These are phyloP conservation scores for Aegotheles bennettii DNA, from an alignment of 2,113 vertebrate genomes.

Conservation along the genomic window DNA sequence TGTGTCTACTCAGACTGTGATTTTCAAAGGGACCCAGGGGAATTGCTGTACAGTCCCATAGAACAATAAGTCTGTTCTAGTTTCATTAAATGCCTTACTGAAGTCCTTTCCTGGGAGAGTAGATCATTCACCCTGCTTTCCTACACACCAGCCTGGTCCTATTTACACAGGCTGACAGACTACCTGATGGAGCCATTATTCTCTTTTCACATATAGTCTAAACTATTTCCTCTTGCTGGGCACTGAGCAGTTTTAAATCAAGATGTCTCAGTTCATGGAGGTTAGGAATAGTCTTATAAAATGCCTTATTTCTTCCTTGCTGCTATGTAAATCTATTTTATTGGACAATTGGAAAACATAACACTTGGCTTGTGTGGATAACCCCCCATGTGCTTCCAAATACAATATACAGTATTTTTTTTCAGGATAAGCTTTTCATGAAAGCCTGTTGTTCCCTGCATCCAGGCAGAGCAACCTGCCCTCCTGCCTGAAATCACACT, in stretches of 20 bases:
- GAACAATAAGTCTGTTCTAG: conserved; percentile 26
- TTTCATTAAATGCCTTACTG: conserved; percentile 27
- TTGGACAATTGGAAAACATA: conserved; percentile 64
- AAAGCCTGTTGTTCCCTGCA: neutral
- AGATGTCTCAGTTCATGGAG: neutral
- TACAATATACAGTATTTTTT: neutral
- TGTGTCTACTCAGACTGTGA: neutral
- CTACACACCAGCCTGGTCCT: neutral
- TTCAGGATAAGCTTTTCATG: conserved; percentile 10
- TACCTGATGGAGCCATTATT: conserved; percentile 62
- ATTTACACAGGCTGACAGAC: conserved; percentile 51
- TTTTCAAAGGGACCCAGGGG: neutral
- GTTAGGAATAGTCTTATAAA: neutral
- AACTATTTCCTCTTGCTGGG: conserved; percentile 49
- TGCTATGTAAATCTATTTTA: conserved; percentile 70
- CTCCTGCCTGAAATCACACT: neutral
- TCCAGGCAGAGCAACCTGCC: neutral
- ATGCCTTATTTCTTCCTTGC: conserved; percentile 25
- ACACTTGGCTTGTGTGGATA: conserved; percentile 32
- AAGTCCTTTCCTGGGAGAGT: conserved; percentile 55
- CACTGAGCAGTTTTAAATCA: conserved; percentile 54
- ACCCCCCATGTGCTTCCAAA: conserved; percentile 36
- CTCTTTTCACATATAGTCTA: conserved; percentile 39
- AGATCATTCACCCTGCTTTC: conserved; percentile 14
- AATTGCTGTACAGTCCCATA: neutral